Base-by-base conservation (phyloP, 2,888 invertebrate species). In the Boloria selene region DNA sequence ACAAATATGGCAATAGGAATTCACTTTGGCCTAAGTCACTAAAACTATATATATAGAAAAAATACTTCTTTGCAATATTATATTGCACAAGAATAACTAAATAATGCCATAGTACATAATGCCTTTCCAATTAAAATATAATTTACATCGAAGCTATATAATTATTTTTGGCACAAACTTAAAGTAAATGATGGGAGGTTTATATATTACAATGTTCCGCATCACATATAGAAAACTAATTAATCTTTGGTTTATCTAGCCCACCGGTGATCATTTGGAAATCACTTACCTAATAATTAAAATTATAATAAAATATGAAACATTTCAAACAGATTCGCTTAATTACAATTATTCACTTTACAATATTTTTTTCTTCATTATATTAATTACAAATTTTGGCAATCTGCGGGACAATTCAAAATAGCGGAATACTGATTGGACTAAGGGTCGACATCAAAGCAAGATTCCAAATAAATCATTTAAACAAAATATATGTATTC, bases 241-340 rank as follows among this genome's bases (percentile, higher is more conserved):
- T 88, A 86, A 85, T 91, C 88, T 92, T 91, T 92, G 91, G 91
- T 92, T 90, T 85, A 78, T 85, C 91, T 91, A 91, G 91, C 91
- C 91, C 88, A 90, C 90, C 90, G 80, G 81, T 83, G 77, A 80
- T 82, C 75, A 77, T 82, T 83, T 83, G 77, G 81, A 81, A 81
- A 77, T 83, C 79, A 73, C 84, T 79, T 83, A 79, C 26, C 61
- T 64, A 56, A 58, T 64, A 52, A 51, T 59, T 77, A 74, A 80
- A 75, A 80, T 76, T 79, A 82, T 79, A 79, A 82, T 84, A 82
- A 85, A 85, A 85, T 83, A 86, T 85, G 76, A 81, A 83, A 82
- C 78, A 80, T 75, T 77, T 81, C 75, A 82, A 85, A 85, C 80
- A 81, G 78, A 78, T 77, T 80, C 74, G 71, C 79, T 79, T 82